Percentiles rank a stretch among this genome's conserved stretches.
Evolutionary conservation across 2,888 invertebrate species (phyloP).

Genomic region (Rhagophthalmus giganteus): DNA sequence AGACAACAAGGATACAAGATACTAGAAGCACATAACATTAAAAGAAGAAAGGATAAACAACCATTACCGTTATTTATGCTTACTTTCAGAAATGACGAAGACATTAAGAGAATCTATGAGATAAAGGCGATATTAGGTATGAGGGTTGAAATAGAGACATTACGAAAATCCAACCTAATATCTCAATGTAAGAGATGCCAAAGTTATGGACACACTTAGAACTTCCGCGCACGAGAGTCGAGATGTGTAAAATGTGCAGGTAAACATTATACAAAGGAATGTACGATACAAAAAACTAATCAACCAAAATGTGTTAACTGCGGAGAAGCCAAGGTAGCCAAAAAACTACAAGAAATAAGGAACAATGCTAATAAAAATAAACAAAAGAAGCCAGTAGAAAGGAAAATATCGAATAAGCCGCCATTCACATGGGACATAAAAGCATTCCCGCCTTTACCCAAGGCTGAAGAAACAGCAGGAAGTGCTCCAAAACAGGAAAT

Average conservation of each 20-base stretch:
- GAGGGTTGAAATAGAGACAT: slow-evolving; percentile 1
- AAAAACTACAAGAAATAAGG: neutral
- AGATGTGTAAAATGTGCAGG: neutral
- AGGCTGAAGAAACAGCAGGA: neutral
- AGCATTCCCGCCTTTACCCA: neutral
- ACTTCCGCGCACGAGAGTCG: neutral
- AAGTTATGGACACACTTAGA: slow-evolving; percentile 2
- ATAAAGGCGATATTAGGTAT: too few species aligned
- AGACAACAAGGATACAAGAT: too few species aligned
- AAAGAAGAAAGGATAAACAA: too few species aligned
- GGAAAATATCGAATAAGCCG: too few species aligned
- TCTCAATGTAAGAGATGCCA: too few species aligned
- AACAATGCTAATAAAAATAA: neutral
- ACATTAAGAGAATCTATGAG: too few species aligned
- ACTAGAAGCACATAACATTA: too few species aligned
- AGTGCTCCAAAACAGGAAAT: neutral
- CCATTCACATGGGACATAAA: neutral
- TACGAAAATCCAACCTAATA: slow-evolving; percentile 2
- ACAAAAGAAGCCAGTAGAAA: neutral
- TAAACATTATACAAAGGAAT: too few species aligned
- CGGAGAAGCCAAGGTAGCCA: neutral
- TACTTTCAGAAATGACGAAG: too few species aligned
- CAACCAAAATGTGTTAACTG: neutral
- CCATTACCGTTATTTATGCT: neutral
- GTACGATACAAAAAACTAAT: neutral